Conservation (phyloP, 2,113 vertebrate species). For the Neodontobutis hainanensis region DNA sequence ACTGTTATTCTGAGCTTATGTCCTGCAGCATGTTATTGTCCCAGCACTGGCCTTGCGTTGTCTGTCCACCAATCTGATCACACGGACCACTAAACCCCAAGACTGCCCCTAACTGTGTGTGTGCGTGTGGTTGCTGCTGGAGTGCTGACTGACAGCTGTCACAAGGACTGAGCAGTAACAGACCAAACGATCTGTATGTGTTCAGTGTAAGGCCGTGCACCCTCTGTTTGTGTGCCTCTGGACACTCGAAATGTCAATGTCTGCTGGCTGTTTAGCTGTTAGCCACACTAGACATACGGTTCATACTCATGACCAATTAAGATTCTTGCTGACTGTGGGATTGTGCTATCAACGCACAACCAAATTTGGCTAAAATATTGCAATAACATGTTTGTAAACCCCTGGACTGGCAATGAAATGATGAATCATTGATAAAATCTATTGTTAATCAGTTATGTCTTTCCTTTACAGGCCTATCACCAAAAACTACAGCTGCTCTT, state of each 20-base stretch:
- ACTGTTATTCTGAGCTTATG: constrained; percentile 47
- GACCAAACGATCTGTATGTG: constrained; percentile 17
- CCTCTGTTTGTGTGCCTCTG: constrained; percentile 29
- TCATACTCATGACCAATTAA: constrained; percentile 11
- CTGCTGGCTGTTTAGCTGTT: constrained; percentile 50
- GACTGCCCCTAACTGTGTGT: constrained; percentile 41
- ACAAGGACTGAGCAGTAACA: constrained; percentile 53
- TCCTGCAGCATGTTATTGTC: constrained; percentile 60
- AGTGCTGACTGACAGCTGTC: constrained; percentile 66
- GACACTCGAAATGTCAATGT: constrained; percentile 66
- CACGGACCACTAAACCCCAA: constrained; percentile 75
- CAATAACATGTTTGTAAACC: background rate
- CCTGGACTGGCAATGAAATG: no score
- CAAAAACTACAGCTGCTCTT: no score
- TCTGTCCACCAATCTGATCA: constrained; percentile 73
- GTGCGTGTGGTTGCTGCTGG: constrained; percentile 27
- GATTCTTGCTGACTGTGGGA: background rate
- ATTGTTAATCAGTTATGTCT: no score
- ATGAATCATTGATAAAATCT: no score
- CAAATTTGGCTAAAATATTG: background rate
- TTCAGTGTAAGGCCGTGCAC: background rate
- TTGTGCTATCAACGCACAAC: background rate
- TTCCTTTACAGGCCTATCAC: no score
- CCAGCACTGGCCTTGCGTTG: constrained; percentile 50
- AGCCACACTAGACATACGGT: constrained; percentile 31